phyloP scores from a whole-genome alignment of 2,113 vertebrate species.

The Lathamus discolor region DNA sequence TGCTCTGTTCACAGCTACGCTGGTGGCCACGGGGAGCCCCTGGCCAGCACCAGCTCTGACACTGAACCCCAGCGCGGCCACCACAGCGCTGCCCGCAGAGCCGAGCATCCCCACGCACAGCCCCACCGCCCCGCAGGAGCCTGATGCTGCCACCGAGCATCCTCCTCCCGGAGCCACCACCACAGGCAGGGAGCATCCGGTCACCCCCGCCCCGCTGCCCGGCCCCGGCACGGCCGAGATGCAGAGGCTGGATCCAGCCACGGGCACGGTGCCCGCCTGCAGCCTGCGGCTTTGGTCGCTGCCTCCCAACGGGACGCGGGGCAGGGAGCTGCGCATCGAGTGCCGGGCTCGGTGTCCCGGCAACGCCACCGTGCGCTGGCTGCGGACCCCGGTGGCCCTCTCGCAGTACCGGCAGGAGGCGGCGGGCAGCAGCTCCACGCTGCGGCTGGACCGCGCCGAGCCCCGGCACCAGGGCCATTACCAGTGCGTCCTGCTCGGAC shows the following conservation, averaged over 20 bases:
- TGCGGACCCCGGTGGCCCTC: constrained; percentile 27
- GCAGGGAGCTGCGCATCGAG: constrained; percentile 27
- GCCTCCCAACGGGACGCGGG: not conserved
- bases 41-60: not conserved
- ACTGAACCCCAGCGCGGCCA: not conserved
- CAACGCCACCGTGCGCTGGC: not conserved
- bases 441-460: not conserved
- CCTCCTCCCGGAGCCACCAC: rapidly evolving
- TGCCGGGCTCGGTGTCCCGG: not conserved
- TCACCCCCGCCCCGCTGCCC: rapidly evolving
- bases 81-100: rapidly evolving
- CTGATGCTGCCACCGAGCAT: rapidly evolving
- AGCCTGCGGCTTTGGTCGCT: not conserved
- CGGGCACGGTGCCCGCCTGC: rapidly evolving
- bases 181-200: rapidly evolving
- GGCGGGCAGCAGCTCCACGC: not conserved
- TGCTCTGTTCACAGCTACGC: not conserved
- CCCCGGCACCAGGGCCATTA: constrained; percentile 58
- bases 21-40: rapidly evolving
- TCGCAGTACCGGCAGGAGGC: constrained; percentile 5
- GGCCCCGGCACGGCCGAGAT: not conserved
- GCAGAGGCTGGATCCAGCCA: not conserved
- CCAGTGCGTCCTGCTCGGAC: not conserved
- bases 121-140: rapidly evolving
- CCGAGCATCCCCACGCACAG: rapidly evolving